Conservation (phyloP, 2,113 vertebrate species). For the Seriola dumerili region DNA sequence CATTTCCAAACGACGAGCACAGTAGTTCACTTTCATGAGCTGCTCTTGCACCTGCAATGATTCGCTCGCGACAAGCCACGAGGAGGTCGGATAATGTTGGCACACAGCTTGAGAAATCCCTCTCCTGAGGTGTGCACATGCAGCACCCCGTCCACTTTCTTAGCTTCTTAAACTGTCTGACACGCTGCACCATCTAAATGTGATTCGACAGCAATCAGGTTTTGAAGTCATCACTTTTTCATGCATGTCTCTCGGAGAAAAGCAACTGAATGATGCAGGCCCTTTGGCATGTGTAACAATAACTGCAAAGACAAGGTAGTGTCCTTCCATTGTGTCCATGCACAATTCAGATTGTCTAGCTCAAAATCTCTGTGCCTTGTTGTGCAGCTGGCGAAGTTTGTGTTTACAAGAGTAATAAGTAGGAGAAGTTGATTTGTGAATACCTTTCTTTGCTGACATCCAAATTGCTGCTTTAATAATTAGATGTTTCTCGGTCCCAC, state of each 20-base stretch:
- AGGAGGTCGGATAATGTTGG: background rate
- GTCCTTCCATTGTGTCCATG: background rate
- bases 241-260: background rate
- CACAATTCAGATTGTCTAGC: background rate
- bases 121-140: background rate
- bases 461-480: background rate
- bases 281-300: background rate
- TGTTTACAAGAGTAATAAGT: background rate
- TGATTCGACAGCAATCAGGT: background rate
- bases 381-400: background rate
- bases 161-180: background rate
- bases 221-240: background rate
- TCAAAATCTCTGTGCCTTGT: background rate
- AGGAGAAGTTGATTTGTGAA: background rate
- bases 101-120: background rate
- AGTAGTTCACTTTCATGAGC: background rate
- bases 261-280: background rate
- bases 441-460: background rate
- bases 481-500: background rate
- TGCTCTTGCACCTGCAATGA: background rate
- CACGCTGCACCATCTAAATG: background rate
- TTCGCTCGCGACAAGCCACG: background rate
- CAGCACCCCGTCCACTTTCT: background rate
- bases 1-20: background rate
- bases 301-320: too few relatives aligned